Percentiles rank a stretch among this genome's conserved stretches.
Evolutionary conservation across 1,140 invertebrate genomes (phyloP).

Genomic region (Drosophila erecta): DNA sequence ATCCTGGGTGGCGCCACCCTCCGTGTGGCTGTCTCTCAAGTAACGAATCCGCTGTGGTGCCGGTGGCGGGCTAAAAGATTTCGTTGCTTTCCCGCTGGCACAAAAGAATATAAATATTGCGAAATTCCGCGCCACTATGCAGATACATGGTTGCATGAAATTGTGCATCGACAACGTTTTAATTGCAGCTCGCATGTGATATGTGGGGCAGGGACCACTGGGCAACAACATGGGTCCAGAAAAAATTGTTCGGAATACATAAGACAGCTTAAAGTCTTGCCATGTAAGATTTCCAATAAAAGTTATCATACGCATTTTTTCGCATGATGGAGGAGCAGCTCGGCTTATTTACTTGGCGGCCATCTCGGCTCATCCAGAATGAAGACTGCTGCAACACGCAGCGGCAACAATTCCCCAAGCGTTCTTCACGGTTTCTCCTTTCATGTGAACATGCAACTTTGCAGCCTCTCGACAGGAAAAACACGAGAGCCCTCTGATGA

Average conservation of each 20-base stretch:
- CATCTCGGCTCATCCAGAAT: background rate
- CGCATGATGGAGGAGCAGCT: background rate
- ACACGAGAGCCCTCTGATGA: constrained; percentile 30
- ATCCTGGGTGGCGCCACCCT: background rate
- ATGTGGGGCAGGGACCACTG: constrained; percentile 32
- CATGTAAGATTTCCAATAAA: constrained; percentile 70
- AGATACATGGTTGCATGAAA: constrained; percentile 32
- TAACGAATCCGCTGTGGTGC: constrained; percentile 21
- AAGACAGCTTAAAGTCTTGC: constrained; percentile 45
- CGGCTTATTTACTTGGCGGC: background rate
- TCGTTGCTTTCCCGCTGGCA: constrained; percentile 6
- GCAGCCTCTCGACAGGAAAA: constrained; percentile 38
- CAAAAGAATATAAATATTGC: constrained; percentile 43
- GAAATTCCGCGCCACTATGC: constrained; percentile 28
- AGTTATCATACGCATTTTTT: constrained; percentile 11
- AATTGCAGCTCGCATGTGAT: constrained; percentile 66
- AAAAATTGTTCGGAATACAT: constrained; percentile 27
- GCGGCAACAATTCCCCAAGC: constrained; percentile 20
- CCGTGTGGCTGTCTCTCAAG: constrained; percentile 17
- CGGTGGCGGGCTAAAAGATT: constrained; percentile 30
- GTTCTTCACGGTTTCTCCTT: constrained; percentile 6
- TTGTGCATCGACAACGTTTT: constrained; percentile 71
- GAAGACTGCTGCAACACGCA: constrained; percentile 19
- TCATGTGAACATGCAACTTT: constrained; percentile 30
- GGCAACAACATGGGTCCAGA: constrained; percentile 1